Base-by-base conservation (phyloP, 2,113 vertebrate genomes). In the Picathartes gymnocephalus region DNA sequence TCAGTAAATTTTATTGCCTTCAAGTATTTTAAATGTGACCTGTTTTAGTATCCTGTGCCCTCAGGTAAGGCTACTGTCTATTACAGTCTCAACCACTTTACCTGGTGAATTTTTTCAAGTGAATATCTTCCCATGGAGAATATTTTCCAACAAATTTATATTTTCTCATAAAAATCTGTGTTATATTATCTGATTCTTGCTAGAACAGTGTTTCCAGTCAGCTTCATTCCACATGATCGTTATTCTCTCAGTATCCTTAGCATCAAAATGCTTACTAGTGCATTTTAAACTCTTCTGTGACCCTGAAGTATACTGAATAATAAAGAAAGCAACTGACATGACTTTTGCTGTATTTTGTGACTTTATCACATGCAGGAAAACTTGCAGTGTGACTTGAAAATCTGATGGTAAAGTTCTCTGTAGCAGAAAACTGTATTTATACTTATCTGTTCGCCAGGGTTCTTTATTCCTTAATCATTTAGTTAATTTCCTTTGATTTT, bases 281-380 rank as follows among this genome's bases (percentile, higher is more conserved):
- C 45, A 60, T 95, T 97, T 86, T 82, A 92, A 83, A 73, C 57
- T 68, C 44, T 65, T 81, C 35, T 62, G n/a, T 96, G 62, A 88
- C 39, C 15, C 37, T 92, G 45, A 87, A 90, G 51, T 71, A 24
- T 66, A 28, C 23, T 85, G 31, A 48, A 45, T 72, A 81, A 83
- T 62, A 90, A 95, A 93, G 93, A 94, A 96, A 95, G n/a, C 27
- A 48, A 70, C 11, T 81, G 28, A 61, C 22, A 37, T 82, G 16
- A 37, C 16, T 92, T 94, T 81, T 51, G 31, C 44, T 89, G 15
- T 84, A 47, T 81, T 80, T 39, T 93, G 28, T 87, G 33, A 30
- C 53, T 90, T 51, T 80, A 47, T 77, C 62, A 30, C 51, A n/a
- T 84, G 37, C 39, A 84, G 35, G 40, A 80, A 88, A 73, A 50